Evolutionary conservation across 2,113 vertebrate genomes (phyloP), one percentile per base, ranked within the genome.

Genomic region (Erythrocercus mccallii): DNA sequence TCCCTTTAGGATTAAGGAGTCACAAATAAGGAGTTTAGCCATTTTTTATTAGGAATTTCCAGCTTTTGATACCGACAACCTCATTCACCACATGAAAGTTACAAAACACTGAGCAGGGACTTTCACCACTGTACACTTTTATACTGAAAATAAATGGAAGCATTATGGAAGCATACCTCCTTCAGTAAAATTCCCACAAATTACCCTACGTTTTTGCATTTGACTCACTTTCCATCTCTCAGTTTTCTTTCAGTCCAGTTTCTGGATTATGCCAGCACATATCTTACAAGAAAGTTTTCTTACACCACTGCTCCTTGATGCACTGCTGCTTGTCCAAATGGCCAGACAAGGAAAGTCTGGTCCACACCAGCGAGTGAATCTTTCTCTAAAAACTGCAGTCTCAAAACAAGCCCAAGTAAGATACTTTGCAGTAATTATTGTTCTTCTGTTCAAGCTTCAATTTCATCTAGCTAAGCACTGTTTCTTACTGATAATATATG

Each of bases 21-120:
- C 96, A 95, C 96, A 93, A 97, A 97, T 96, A 97, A 97, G 90
- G 90, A 97, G 90, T 97, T 97, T 86, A 89, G 94, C 91, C 87
- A 90, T 92, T 93, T 94, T 72, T 72, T 70, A 86, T 57, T 44
- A 64, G 83, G 62, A 90, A 88, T 96, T 92, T 74, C 80, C 54
- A 91, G 87, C 81, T 93, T 95, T 94, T 89, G 88, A 90, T 65
- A 88, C 38, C 11, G 18, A 90, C 96, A 96, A 93, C 94, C 86
- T 90, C 82, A 88, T 92, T 84, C 53, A 19, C 83, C 85, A 78
- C 61, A 70, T 28, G 42, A 81, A 95, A 93, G 88, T 94, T 71
- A 78, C 53, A 92, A 90, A 94, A 89, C 24, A 60, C 66, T 12
- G 10, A 92, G 90, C 1, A 0, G 20, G 28, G 31, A 83, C 87